Evolutionary conservation across 92 coral and sea anemone genomes (phyloP), one percentile per base, ranked within the genome.

Genomic region (Epizoanthus fatuus): DNA sequence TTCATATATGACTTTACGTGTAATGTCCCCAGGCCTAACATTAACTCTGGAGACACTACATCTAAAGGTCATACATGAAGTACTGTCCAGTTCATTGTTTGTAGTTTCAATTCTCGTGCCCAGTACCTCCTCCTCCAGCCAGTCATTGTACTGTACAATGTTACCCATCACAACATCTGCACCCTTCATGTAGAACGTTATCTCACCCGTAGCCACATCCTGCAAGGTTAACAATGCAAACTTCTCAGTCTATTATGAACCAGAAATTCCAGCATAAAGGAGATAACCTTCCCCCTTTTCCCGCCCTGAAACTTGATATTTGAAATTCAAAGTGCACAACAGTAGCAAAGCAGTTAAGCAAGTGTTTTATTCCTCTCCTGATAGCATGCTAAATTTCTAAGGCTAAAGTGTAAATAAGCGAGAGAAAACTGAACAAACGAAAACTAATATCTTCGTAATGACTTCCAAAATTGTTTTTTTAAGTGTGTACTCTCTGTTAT

Each of bases 111-210:
- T 60, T 16, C 60, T 51, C 20, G 19, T 13, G 32, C 20, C 60
- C 60, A 84, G 63, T 73, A 97, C 99, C 98, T 97, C 99, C 66
- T 97, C 99, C 22, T 97, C 99, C 40, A 97, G 91, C 99, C 99
- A 97, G 71, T 97, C 99, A 80, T 97, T 97, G 79, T 97, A 97
- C 49, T 97, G 99, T 38, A 97, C 99, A 71, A 97, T 93, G 51
- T 72, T 89, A 57, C 83, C 87, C 99, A 97, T 97, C 38, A 97
- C 94, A 8, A 95, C 96, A 68, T 97, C 99, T 11, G 99, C 99
- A n/a, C 99, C 99, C 67, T 97, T 97, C 95, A 97, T 91, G 90
- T 97, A 95, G 57, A 97, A 97, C 8, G 97, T 97, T 29, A 97
- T 95, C 79, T 97, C 99, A 3, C 98, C 99, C 5, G 97, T 80